Percentiles rank a stretch among this genome's conserved stretches.
These are phyloP conservation scores for Emydocephalus ijimae DNA, from an alignment of 2,113 vertebrate species.

Conservation along the genomic window DNA sequence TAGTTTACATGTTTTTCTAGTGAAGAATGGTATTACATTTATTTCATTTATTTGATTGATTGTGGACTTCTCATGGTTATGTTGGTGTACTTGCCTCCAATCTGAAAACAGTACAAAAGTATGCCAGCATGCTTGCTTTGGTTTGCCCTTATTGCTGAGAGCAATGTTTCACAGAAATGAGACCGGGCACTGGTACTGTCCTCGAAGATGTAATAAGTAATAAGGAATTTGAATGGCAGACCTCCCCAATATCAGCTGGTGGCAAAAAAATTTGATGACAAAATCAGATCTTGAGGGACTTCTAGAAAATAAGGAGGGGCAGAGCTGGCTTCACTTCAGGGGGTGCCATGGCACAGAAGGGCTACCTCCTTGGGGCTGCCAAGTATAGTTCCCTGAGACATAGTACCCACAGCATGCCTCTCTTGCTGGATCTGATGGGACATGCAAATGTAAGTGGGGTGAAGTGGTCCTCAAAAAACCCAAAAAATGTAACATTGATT, in stretches of 20 bases:
- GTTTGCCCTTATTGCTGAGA: background rate
- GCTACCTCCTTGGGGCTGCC: background rate
- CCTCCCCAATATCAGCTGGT: background rate
- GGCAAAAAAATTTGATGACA: background rate
- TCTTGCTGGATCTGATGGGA: too few relatives aligned
- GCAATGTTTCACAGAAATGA: background rate
- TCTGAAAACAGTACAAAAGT: background rate
- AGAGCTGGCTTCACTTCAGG: background rate
- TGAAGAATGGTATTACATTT: background rate
- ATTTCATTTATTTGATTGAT: conserved; percentile 8
- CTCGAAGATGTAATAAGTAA: background rate
- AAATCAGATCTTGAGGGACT: background rate
- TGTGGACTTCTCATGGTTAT: background rate
- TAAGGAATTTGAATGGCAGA: background rate
- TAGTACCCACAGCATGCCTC: too few relatives aligned
- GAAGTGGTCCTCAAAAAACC: too few relatives aligned
- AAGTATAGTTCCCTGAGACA: background rate
- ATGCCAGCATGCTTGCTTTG: background rate
- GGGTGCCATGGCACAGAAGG: background rate
- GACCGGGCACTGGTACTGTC: background rate
- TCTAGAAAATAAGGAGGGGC: background rate
- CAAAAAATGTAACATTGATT: background rate
- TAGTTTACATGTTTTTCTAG: conserved; percentile 36
- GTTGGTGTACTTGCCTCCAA: background rate
- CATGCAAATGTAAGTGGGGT: too few relatives aligned